Percentiles rank a stretch among this genome's conserved stretches.
Conservation (phyloP, 1,140 invertebrate genomes). For the Mercenaria mercenaria region DNA sequence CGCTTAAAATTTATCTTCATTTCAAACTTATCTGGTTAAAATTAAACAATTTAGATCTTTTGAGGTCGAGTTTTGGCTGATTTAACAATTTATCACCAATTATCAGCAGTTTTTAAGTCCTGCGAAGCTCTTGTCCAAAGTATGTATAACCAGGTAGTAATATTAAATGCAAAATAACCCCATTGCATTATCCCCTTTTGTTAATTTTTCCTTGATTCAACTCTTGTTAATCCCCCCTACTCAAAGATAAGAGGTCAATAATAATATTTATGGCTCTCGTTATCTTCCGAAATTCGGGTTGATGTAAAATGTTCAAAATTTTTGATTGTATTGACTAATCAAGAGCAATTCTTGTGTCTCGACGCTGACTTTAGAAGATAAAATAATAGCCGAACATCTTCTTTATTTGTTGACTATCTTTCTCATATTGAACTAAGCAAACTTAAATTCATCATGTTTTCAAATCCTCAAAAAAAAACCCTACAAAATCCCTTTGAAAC, state of each 20-base stretch:
- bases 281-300: slow-evolving; percentile 50
- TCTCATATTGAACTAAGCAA: no score
- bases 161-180: slow-evolving; percentile 53
- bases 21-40: slow-evolving; percentile 68
- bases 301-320: slow-evolving; percentile 12
- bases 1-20: slow-evolving; percentile 68
- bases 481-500: no score
- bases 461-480: no score
- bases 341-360: not conserved
- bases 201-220: slow-evolving; percentile 38
- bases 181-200: slow-evolving; percentile 37
- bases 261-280: slow-evolving; percentile 31
- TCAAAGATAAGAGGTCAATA: slow-evolving; percentile 50
- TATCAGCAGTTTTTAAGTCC: slow-evolving; percentile 61
- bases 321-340: slow-evolving; percentile 22
- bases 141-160: not conserved
- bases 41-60: slow-evolving; percentile 70
- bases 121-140: slow-evolving; percentile 36
- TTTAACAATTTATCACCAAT: slow-evolving; percentile 71
- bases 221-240: slow-evolving; percentile 47
- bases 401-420: not conserved
- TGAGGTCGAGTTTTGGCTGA: slow-evolving; percentile 64
- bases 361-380: not conserved
- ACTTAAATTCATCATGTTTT: no score
- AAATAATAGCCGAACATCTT: slow-evolving; percentile 1